A percentile compares a stretch with the other conserved stretches of the same genome.
These are phyloP conservation scores for Odontothrips loti DNA, from an alignment of 2,888 invertebrate species.

Conservation along the genomic window DNA sequence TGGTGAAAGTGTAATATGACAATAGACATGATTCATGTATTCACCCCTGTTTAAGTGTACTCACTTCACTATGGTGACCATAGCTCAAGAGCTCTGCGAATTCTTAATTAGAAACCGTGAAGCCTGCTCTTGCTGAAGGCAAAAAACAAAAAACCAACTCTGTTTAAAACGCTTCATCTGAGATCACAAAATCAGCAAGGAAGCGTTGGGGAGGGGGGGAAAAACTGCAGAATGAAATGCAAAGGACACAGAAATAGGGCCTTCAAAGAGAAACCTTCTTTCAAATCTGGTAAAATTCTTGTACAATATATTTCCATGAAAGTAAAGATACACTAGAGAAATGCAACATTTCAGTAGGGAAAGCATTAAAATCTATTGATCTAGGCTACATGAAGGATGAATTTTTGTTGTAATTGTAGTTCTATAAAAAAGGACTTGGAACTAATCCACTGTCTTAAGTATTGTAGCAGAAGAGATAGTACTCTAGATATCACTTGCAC, in stretches of 20 bases:
- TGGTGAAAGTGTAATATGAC: not conserved
- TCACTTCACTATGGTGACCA: not conserved
- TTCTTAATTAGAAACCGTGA: constrained; percentile 15
- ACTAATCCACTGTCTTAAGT: too few relatives aligned
- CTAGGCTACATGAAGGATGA: not conserved
- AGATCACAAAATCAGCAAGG: not conserved
- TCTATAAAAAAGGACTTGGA: too few relatives aligned
- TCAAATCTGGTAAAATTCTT: not conserved
- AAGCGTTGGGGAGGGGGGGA: too few relatives aligned
- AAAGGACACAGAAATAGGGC: too few relatives aligned
- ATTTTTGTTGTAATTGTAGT: too few relatives aligned
- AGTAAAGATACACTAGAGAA: not conserved
- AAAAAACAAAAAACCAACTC: not conserved
- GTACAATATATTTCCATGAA: not conserved
- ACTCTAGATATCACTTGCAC: too few relatives aligned
- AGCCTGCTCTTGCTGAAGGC: not conserved
- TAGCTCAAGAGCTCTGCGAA: not conserved
- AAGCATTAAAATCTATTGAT: not conserved
- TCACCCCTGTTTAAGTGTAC: not conserved
- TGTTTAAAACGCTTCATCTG: not conserved
- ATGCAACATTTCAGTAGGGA: not conserved
- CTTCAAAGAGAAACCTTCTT: too few relatives aligned
- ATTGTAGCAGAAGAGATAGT: too few relatives aligned
- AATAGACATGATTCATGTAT: not conserved
- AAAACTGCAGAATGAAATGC: too few relatives aligned